phyloP scores from a whole-genome alignment of 2,888 invertebrate species.

The Eugnorisma glareosa region DNA sequence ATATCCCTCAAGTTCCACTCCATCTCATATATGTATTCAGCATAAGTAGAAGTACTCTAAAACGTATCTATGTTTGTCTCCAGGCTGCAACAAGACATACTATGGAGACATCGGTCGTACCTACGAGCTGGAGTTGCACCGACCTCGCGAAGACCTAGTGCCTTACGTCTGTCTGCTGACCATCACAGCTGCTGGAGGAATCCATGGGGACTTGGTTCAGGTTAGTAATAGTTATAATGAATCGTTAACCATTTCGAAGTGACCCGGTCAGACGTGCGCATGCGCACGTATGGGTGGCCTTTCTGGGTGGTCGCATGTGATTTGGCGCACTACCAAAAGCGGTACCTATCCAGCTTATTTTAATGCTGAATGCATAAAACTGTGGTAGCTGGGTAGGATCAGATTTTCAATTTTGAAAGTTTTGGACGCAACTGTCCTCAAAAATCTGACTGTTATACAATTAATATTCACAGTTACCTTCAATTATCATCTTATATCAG shows the following conservation, averaged over 20 bases:
- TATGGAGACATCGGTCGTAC: slow-evolving; percentile 97
- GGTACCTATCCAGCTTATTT: not conserved
- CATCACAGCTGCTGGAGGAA: slow-evolving; percentile 95
- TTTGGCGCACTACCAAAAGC: too few relatives aligned
- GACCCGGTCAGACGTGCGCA: too few relatives aligned
- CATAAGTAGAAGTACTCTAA: not conserved
- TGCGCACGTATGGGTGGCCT: too few relatives aligned
- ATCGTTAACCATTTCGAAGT: too few relatives aligned
- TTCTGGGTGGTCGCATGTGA: too few relatives aligned
- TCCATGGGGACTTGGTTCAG: slow-evolving; percentile 96
- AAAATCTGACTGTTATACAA: not conserved
- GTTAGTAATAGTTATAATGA: slow-evolving; percentile 83
- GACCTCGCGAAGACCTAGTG: slow-evolving; percentile 95
- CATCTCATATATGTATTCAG: not conserved
- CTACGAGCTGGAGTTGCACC: slow-evolving; percentile 95
- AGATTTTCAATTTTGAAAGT: not conserved
- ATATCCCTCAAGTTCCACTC: not conserved
- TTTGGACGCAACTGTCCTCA: not conserved
- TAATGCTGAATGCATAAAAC: not conserved
- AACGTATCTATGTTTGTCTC: slow-evolving; percentile 72
- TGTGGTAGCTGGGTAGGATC: not conserved
- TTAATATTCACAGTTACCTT: not conserved
- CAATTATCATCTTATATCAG: not conserved
- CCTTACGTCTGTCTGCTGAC: slow-evolving; percentile 97
- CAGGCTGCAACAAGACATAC: slow-evolving; percentile 97